Percentiles rank a stretch among this genome's conserved stretches.
phyloP scores from a whole-genome alignment of 2,888 invertebrate genomes.

The Eupithecia tripunctaria region DNA sequence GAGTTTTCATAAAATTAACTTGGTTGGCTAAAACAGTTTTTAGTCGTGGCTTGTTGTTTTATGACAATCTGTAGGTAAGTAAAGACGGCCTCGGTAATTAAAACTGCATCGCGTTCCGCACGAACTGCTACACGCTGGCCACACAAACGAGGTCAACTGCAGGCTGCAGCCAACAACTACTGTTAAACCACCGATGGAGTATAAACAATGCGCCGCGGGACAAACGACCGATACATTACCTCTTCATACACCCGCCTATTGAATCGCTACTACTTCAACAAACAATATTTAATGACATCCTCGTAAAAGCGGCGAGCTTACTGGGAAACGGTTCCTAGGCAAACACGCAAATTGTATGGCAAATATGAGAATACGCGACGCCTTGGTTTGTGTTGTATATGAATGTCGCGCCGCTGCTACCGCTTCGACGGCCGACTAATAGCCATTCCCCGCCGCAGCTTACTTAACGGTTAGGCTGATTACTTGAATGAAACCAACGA shows the following conservation, averaged over 20 bases:
- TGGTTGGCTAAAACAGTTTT: conserved; percentile 3
- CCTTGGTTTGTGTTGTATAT: conserved; percentile 69
- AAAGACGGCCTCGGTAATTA: conserved; percentile 66
- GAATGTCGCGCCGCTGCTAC: conserved; percentile 63
- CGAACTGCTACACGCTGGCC: conserved; percentile 59
- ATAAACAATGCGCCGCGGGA: conserved; percentile 53
- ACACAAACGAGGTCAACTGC: conserved; percentile 66
- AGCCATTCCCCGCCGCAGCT: conserved; percentile 63
- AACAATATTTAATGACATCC: conserved; percentile 60
- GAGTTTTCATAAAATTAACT: conserved; percentile 10
- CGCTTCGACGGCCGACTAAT: conserved; percentile 54
- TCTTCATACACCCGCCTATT: conserved; percentile 47
- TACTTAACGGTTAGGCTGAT: conserved; percentile 75
- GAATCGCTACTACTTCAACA: conserved; percentile 55
- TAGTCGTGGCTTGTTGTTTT: conserved; percentile 30
- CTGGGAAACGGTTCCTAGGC: conserved; percentile 75
- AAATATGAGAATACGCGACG: conserved; percentile 70
- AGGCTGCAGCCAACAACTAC: conserved; percentile 54
- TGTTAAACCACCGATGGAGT: conserved; percentile 54
- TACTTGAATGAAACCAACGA: conserved; percentile 72
- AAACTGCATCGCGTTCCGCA: conserved; percentile 75
- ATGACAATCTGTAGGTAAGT: conserved; percentile 54
- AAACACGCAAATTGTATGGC: conserved; percentile 78
- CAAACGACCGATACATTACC: conserved; percentile 49
- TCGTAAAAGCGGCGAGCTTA: conserved; percentile 62